Evolutionary conservation across 2,888 invertebrate genomes (phyloP), one percentile per base, ranked within the genome.

Genomic region (Hoplodrina blanda): DNA sequence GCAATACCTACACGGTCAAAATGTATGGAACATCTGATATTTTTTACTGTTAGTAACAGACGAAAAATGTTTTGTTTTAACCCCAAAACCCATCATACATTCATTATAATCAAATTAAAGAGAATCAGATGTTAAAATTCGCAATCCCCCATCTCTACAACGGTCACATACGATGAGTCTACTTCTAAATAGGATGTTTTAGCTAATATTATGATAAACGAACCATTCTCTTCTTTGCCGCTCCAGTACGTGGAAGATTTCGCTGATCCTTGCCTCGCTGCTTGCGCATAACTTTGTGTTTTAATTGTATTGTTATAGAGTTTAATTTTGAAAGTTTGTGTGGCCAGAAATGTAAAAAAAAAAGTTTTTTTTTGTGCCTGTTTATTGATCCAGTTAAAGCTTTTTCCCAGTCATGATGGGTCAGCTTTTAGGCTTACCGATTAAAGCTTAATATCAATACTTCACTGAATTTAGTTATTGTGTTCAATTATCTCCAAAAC

Each of bases 221-320:
- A 94, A 95, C 95, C 95, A 74, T 92, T 95, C 70, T 95, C 96
- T 91, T 96, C 96, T 89, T 95, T 95, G 73, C 94, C 94, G 89
- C 93, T 95, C 96, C 96, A 95, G 87, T 95, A 95, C 17, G 91
- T 91, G 5, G 93, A 92, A 19, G 95, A 95, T 84, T 96, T 96
- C 62, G 94, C 91, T 0, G 96, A 96, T 90, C 95, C 95, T 85
- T 95, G 95, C 88, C 95, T 92, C 78, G 96, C 96, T 95, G 96
- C 96, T 92, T 96, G 96, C 95, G 88, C 90, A 93, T 85, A 93
- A 95, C 94, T 95, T 91, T 91, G 88, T 74, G 89, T 85, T 91
- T 94, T 91, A 92, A 84, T 88, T 69, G 73, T 73, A 84, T 83
- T 65, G 57, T 33, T 64, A 84, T 83, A 86, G 61, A 65, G 60